Evolutionary conservation across 1,140 invertebrate genomes (phyloP).

Genomic region (Philopotamus ludificatus): DNA sequence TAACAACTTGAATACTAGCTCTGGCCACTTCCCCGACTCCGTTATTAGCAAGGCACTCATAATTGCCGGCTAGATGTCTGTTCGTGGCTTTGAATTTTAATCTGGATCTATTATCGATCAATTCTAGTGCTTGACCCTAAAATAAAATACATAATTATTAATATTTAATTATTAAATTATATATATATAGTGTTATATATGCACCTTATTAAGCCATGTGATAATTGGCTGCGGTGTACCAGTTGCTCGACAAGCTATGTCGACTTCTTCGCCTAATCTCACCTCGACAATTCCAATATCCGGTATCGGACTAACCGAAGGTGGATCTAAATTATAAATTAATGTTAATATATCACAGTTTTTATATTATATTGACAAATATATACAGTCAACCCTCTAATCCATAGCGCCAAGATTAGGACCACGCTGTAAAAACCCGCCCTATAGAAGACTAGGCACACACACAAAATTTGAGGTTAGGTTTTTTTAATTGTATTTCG

Average conservation of each 20-base stretch:
- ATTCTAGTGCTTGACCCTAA: slow-evolving; percentile 62
- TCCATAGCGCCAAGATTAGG: too few species aligned
- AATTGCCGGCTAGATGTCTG: slow-evolving; percentile 64
- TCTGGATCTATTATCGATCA: slow-evolving; percentile 62
- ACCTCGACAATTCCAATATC: slow-evolving; percentile 68
- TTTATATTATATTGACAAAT: too few species aligned
- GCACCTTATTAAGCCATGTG: slow-evolving; percentile 68
- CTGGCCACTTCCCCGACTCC: slow-evolving; percentile 69
- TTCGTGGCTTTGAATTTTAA: slow-evolving; percentile 68
- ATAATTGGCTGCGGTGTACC: slow-evolving; percentile 69
- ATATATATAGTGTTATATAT: slow-evolving; percentile 26
- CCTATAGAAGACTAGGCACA: too few species aligned
- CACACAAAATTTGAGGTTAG: too few species aligned
- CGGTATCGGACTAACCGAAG: slow-evolving; percentile 65
- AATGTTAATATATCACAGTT: background rate
- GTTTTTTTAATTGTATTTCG: too few species aligned
- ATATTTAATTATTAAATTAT: slow-evolving; percentile 3
- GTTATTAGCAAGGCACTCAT: slow-evolving; percentile 71
- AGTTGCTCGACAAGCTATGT: slow-evolving; percentile 65
- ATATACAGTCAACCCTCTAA: too few species aligned
- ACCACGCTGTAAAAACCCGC: too few species aligned
- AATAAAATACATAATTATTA: slow-evolving; percentile 32
- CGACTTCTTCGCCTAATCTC: slow-evolving; percentile 66
- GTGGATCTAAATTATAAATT: slow-evolving; percentile 58
- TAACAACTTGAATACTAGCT: slow-evolving; percentile 52